Evolutionary conservation across 23 tunicate genomes (phyloP).

Genomic region (Ciona savignyi): DNA sequence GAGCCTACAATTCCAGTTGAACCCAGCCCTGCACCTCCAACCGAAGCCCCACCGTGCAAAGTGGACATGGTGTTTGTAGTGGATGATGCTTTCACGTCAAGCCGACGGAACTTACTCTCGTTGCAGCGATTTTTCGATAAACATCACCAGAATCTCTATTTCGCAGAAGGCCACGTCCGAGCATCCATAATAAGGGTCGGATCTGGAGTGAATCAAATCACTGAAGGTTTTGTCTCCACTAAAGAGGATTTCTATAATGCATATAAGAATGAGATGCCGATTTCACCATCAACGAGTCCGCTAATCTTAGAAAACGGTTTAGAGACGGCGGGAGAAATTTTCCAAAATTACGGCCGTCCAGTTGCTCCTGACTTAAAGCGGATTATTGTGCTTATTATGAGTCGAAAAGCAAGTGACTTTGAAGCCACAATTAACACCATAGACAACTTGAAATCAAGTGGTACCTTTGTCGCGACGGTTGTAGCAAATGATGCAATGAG

Average conservation of each 20-base stretch:
- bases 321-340: constrained; percentile 8
- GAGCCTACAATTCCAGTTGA: not conserved
- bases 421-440: not conserved
- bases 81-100: constrained; percentile 27
- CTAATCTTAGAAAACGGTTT: constrained; percentile 7
- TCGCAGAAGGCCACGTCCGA: constrained; percentile 10
- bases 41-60: constrained; percentile 24
- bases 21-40: constrained; percentile 15
- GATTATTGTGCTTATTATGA: constrained; percentile 36
- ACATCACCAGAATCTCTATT: not conserved
- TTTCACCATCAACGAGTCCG: constrained; percentile 15
- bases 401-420: constrained; percentile 11
- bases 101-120: not conserved
- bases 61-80: constrained; percentile 37
- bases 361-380: constrained; percentile 6
- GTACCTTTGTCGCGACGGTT: constrained; percentile 9
- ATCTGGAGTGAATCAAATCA: not conserved
- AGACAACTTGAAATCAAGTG: not conserved
- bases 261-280: not conserved
- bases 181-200: constrained; percentile 27
- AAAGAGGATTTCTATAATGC: constrained; percentile 4
- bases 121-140: constrained; percentile 2
- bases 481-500: constrained; percentile 28
- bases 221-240: constrained; percentile 12
- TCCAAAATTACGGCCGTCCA: constrained; percentile 8